Conservation (phyloP, 2,113 vertebrate genomes). For the Lasiurus borealis region DNA sequence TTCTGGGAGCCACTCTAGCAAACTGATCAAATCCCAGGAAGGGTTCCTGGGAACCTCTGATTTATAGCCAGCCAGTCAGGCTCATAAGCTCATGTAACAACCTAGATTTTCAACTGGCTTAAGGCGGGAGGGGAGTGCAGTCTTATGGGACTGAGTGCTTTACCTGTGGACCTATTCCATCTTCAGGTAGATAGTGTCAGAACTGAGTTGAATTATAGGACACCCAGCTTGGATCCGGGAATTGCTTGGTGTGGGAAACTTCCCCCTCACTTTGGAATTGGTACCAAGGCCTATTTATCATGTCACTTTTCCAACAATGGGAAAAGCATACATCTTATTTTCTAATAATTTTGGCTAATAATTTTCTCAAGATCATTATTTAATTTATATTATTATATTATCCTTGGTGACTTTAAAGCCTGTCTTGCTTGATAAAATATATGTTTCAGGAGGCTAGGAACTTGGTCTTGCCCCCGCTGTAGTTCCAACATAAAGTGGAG, state of each 20-base stretch:
- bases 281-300: not conserved
- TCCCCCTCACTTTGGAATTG: not conserved
- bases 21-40: not conserved
- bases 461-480: not conserved
- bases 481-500: not conserved
- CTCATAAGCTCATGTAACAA: not conserved
- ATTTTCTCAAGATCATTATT: not conserved
- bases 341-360: not conserved
- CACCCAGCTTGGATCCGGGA: not conserved
- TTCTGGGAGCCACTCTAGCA: not conserved
- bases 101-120: not conserved
- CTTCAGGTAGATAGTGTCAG: not conserved
- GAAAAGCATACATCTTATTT: not conserved
- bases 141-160: not conserved
- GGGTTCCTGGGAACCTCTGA: not conserved
- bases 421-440: not conserved
- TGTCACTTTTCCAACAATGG: not conserved
- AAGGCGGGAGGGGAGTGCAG: not conserved
- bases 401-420: not conserved
- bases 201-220: not conserved
- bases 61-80: not conserved
- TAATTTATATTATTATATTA: no score
- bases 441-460: not conserved
- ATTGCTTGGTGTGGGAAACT: not conserved
- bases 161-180: no score